phyloP scores from a whole-genome alignment of 1,140 invertebrate species.

The Arion vulgaris region DNA sequence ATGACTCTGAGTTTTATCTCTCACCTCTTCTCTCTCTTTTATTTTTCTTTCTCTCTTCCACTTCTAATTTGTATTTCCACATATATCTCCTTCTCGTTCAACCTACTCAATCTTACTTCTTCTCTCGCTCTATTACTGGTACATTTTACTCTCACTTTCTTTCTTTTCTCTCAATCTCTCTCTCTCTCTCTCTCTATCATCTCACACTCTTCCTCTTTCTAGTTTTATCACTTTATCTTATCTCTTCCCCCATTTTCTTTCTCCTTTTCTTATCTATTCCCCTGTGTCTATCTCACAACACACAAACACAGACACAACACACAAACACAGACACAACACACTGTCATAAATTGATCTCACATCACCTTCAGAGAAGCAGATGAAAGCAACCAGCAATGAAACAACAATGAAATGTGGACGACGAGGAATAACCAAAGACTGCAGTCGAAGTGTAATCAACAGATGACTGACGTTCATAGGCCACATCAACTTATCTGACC shows the following conservation, averaged over 20 bases:
- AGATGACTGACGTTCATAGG: neutral
- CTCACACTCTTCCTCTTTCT: neutral
- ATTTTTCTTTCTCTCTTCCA: no score
- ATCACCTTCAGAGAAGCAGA: neutral
- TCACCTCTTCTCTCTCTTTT: no score
- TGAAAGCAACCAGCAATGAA: neutral
- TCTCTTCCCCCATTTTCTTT: neutral
- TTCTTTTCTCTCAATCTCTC: neutral
- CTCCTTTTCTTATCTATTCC: no score
- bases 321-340: neutral
- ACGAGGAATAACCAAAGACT: neutral
- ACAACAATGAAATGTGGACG: neutral
- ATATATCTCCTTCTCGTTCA: no score
- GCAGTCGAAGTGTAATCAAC: neutral
- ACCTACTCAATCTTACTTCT: neutral
- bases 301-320: no score
- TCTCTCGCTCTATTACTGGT: constrained; percentile 29
- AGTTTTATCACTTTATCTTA: neutral
- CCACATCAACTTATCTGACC: neutral
- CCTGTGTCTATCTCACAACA: no score
- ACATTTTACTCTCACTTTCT: constrained; percentile 23
- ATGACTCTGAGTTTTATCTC: no score
- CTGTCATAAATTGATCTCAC: neutral
- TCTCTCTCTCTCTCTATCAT: neutral
- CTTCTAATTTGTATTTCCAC: no score